Percentiles rank a stretch among this genome's conserved stretches.
Conservation (phyloP, 2,797 vertebrate species). For the Hoplostethus mediterraneus region DNA sequence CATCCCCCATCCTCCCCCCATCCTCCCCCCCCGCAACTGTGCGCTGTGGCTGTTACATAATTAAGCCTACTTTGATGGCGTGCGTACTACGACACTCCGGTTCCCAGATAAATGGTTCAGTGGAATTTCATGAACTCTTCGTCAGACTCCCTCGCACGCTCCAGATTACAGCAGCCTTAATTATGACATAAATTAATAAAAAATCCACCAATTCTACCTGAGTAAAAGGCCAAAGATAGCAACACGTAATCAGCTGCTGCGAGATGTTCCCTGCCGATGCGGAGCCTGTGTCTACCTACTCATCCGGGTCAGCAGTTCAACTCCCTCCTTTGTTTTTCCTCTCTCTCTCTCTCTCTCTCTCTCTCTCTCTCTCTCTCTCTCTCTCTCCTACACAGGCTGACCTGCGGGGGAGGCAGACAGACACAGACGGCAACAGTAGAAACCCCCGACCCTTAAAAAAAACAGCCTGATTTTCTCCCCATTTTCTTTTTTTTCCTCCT, state of each 20-base stretch:
- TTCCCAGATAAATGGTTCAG: conserved; percentile 41
- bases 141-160: conserved; percentile 30
- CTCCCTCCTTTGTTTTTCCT: conserved; percentile 26
- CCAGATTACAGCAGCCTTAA: conserved; percentile 35
- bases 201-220: conserved; percentile 27
- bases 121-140: conserved; percentile 36
- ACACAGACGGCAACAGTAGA: conserved; percentile 56
- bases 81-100: conserved; percentile 25
- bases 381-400: conserved; percentile 33
- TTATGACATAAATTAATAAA: conserved; percentile 49
- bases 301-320: conserved; percentile 50
- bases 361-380: no score
- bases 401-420: conserved; percentile 50
- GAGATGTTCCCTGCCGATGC: conserved; percentile 5
- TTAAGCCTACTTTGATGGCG: conserved; percentile 34
- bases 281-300: conserved; percentile 20
- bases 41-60: conserved; percentile 43
- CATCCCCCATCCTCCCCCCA: neutral
- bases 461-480: conserved; percentile 38
- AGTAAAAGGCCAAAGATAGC: conserved; percentile 29
- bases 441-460: conserved; percentile 53
- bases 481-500: conserved; percentile 36
- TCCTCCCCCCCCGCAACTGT: no score
- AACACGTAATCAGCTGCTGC: conserved; percentile 25
- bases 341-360: neutral